phyloP scores from a whole-genome alignment of 92 coral and sea anemone genomes.

The Zoanthus solanderi region DNA sequence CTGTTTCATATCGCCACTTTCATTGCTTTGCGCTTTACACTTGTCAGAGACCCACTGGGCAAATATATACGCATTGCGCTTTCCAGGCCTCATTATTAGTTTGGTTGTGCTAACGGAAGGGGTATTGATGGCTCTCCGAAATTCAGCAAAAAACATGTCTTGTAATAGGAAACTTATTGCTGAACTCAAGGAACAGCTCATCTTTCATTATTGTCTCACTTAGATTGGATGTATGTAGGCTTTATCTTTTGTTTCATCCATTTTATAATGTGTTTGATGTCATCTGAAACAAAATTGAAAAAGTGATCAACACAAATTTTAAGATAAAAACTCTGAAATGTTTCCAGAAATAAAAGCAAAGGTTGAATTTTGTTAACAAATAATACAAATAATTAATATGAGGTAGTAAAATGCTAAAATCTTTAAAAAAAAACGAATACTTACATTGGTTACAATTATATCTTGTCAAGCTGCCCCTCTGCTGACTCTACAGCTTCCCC shows the following conservation, averaged over 20 bases:
- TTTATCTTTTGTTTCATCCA: conserved; percentile 3
- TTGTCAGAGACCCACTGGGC: conserved; percentile 16
- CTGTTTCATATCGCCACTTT: not conserved
- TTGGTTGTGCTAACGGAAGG: not conserved
- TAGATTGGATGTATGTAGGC: not conserved
- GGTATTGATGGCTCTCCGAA: conserved; percentile 2
- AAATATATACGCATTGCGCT: conserved; percentile 24
- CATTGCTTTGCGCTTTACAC: conserved; percentile 1
- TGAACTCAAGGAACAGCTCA: not conserved
- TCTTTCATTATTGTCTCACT: conserved; percentile 10
- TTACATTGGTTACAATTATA: conserved; percentile 1
- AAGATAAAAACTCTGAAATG: not conserved
- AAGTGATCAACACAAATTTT: not conserved
- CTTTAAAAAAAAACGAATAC: not conserved
- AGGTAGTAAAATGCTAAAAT: not conserved
- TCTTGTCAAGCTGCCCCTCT: not conserved
- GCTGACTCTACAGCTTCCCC: too few species aligned
- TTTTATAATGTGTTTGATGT: not conserved
- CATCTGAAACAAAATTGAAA: conserved; percentile 26
- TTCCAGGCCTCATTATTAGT: conserved; percentile 7
- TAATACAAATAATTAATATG: not conserved
- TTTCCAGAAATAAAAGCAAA: conserved; percentile 1
- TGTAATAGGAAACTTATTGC: conserved; percentile 7
- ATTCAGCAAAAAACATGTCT: conserved; percentile 23
- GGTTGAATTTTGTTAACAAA: too few species aligned